These are phyloP conservation scores for Polyploca ridens DNA, from an alignment of 2,888 invertebrate species.

Conservation along the genomic window DNA sequence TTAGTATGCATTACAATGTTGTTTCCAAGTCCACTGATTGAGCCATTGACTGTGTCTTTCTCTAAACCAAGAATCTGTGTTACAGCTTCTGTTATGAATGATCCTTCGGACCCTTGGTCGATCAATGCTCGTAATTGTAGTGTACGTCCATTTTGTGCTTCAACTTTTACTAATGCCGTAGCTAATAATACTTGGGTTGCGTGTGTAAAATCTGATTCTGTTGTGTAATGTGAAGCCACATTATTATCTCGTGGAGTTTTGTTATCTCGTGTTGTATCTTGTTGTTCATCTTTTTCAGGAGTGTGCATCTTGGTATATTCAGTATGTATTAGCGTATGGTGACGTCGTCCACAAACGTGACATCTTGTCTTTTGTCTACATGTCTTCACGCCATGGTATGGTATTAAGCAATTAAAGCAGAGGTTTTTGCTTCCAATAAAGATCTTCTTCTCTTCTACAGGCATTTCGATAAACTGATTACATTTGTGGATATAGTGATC, in stretches of 20 bases:
- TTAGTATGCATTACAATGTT: conserved; percentile 23
- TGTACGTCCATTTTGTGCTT: conserved; percentile 14
- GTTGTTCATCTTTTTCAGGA: too few relatives aligned
- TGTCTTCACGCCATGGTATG: conserved; percentile 5
- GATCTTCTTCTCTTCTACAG: too few relatives aligned
- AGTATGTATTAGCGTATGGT: conserved; percentile 14
- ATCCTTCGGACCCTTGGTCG: conserved; percentile 29
- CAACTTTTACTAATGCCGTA: conserved; percentile 17
- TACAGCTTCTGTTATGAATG: conserved; percentile 20
- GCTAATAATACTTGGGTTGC: conserved; percentile 16
- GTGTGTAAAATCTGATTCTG: too few relatives aligned
- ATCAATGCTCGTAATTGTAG: conserved; percentile 20
- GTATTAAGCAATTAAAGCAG: conserved; percentile 15
- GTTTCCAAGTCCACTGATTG: conserved; percentile 18
- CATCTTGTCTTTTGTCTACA: conserved; percentile 15
- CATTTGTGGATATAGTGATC: too few relatives aligned
- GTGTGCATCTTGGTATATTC: too few relatives aligned
- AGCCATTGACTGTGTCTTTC: conserved; percentile 19
- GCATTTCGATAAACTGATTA: too few relatives aligned
- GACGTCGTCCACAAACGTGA: conserved; percentile 12
- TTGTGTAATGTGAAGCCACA: too few relatives aligned
- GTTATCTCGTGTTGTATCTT: too few relatives aligned
- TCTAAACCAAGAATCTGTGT: conserved; percentile 1
- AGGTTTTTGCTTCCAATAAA: conserved; percentile 20
- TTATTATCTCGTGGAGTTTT: too few relatives aligned